Evolutionary conservation across 2,797 vertebrate species (phyloP).

Genomic region (Tolypeutes matacus): DNA sequence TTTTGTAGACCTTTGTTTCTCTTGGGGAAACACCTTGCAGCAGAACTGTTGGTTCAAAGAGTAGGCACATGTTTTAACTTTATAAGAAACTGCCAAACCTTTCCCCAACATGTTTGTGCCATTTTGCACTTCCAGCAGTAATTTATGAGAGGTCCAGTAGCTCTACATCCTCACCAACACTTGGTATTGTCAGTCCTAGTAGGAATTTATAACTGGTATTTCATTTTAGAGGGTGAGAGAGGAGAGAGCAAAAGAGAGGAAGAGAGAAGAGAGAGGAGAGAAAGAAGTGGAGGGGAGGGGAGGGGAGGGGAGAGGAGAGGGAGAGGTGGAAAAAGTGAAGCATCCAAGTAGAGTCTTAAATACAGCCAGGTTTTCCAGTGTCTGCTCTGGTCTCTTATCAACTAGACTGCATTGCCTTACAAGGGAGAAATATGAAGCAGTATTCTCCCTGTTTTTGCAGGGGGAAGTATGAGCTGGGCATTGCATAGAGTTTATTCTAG

Average conservation of each 20-base stretch:
- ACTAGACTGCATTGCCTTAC: constrained; percentile 64
- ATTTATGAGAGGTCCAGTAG: not conserved
- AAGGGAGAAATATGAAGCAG: constrained; percentile 70
- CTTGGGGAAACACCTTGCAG: not conserved
- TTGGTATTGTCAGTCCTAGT: not conserved
- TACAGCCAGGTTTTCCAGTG: constrained; percentile 13
- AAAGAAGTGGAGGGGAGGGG: not conserved
- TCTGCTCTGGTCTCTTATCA: constrained; percentile 65
- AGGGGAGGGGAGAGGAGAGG: not conserved
- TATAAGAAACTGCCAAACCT: not conserved
- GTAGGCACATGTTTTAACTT: constrained; percentile 25
- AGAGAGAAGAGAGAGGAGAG: not conserved
- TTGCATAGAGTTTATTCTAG: constrained; percentile 61
- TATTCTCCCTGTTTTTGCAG: constrained; percentile 44
- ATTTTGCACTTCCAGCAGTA: constrained; percentile 11
- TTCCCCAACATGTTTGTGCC: not conserved
- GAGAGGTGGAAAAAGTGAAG: not conserved
- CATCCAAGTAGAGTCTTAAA: constrained; percentile 58
- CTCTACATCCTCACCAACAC: not conserved
- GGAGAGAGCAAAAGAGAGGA: not conserved
- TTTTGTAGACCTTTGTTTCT: constrained; percentile 43
- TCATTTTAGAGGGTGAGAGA: constrained; percentile 5
- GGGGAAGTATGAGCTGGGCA: constrained; percentile 62
- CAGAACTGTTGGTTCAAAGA: not conserved
- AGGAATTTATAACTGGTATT: not conserved